Percentiles rank a stretch among this genome's conserved stretches.
Evolutionary conservation across 2,888 invertebrate genomes (phyloP).

Genomic region (Vanessa cardui): DNA sequence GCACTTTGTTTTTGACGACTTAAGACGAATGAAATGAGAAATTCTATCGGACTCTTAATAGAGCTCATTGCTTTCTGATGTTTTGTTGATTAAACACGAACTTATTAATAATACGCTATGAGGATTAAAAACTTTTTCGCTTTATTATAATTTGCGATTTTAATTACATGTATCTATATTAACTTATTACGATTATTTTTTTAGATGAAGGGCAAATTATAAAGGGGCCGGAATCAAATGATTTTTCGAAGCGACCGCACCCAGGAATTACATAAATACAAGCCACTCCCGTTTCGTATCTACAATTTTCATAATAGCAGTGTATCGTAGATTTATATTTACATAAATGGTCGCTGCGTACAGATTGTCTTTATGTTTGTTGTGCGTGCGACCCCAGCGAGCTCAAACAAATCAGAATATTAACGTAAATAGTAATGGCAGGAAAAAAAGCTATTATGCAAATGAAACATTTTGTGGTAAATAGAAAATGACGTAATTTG

Average conservation of each 20-base stretch:
- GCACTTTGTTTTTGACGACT: constrained; percentile 82
- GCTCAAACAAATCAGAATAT: constrained; percentile 77
- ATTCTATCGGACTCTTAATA: constrained; percentile 79
- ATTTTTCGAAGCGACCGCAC: constrained; percentile 56
- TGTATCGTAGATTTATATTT: constrained; percentile 77
- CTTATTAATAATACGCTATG: constrained; percentile 63
- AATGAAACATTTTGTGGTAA: constrained; percentile 82
- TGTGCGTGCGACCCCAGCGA: constrained; percentile 77
- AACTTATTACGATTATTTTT: constrained; percentile 14
- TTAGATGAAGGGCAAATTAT: constrained; percentile 28
- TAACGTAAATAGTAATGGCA: constrained; percentile 79
- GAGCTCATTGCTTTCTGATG: constrained; percentile 77
- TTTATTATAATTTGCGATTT: constrained; percentile 50
- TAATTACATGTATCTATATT: constrained; percentile 32
- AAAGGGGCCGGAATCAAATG: constrained; percentile 25
- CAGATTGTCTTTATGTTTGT: constrained; percentile 81
- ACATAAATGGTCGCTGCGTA: constrained; percentile 79
- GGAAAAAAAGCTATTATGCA: constrained; percentile 82
- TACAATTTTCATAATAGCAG: constrained; percentile 72
- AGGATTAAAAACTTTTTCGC: constrained; percentile 44
- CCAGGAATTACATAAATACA: constrained; percentile 69
- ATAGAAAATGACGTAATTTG: constrained; percentile 78
- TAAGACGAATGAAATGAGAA: constrained; percentile 82
- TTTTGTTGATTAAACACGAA: constrained; percentile 78
- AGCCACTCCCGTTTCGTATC: constrained; percentile 67